Conservation (phyloP, 2,797 vertebrate genomes). For the Meda fulgida region DNA sequence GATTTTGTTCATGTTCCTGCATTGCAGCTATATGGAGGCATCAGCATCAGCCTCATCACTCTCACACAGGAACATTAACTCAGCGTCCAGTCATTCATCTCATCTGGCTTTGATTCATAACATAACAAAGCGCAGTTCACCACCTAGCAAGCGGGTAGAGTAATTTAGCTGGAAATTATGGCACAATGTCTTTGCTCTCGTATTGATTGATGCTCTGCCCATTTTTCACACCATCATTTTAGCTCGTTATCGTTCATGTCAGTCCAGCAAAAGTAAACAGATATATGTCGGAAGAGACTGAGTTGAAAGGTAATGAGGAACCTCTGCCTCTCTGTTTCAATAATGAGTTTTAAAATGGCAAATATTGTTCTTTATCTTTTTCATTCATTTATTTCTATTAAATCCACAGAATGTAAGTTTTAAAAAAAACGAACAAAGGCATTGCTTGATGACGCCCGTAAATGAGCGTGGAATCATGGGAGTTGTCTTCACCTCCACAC, state of each 20-base stretch:
- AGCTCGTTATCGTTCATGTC: slow-evolving; percentile 50
- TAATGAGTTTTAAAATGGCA: not conserved
- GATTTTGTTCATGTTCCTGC: slow-evolving; percentile 22
- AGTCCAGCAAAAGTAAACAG: slow-evolving; percentile 67
- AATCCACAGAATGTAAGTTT: not conserved
- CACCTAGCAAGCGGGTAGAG: slow-evolving; percentile 28
- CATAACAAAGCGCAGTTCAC: slow-evolving; percentile 40
- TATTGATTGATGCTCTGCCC: slow-evolving; percentile 49
- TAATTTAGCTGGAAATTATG: slow-evolving; percentile 53
- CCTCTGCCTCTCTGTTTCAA: not conserved
- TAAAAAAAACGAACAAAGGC: not conserved
- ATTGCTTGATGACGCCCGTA: not conserved
- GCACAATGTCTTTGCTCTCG: slow-evolving; percentile 42
- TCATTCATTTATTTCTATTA: too few relatives aligned
- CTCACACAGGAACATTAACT: slow-evolving; percentile 39
- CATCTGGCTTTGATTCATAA: slow-evolving; percentile 39
- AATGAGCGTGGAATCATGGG: not conserved
- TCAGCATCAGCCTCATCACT: slow-evolving; percentile 33
- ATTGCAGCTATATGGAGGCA: slow-evolving; percentile 17
- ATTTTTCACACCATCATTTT: slow-evolving; percentile 61
- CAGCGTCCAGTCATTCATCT: slow-evolving; percentile 39
- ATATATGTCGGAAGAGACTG: slow-evolving; percentile 61
- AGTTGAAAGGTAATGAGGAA: slow-evolving; percentile 46
- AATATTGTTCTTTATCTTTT: not conserved
- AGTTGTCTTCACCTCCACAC: not conserved